These are phyloP conservation scores for Psittacula echo DNA, from an alignment of 2,797 vertebrate genomes.

Conservation along the genomic window DNA sequence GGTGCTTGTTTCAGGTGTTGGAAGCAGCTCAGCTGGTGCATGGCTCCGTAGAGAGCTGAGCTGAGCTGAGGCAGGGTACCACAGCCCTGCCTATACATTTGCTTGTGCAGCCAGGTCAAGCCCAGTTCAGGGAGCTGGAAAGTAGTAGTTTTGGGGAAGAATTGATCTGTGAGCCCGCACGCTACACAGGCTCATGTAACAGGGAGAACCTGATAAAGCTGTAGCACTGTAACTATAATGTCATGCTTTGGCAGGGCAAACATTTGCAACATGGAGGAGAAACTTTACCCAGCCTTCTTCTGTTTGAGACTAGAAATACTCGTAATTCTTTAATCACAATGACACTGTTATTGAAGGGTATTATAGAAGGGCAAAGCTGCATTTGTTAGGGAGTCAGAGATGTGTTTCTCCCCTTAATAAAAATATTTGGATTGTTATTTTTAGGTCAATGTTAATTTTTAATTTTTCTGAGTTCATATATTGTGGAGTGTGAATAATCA, in stretches of 20 bases:
- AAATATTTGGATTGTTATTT: not conserved
- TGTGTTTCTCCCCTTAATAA: not conserved
- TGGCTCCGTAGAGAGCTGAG: not conserved
- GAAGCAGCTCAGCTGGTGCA: not conserved
- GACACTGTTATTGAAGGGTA: not conserved
- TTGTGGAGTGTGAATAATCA: not conserved
- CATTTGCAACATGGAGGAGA: not conserved
- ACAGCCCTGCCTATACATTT: not conserved
- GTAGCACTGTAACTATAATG: not conserved
- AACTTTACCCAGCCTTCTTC: not conserved
- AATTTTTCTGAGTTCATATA: not conserved
- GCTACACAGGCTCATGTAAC: not conserved
- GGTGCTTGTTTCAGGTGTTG: accelerated
- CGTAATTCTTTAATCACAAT: not conserved
- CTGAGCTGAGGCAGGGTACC: not conserved
- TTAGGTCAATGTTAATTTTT: not conserved
- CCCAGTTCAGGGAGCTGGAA: not conserved
- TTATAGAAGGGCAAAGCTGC: not conserved
- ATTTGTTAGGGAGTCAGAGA: not conserved
- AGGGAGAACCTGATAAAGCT: not conserved
- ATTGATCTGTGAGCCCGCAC: not conserved
- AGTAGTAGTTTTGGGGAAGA: not conserved
- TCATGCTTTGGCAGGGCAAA: not conserved
- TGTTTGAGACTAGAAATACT: not conserved
- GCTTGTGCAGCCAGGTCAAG: not conserved